Evolutionary conservation across 1,140 invertebrate species (phyloP), one percentile per base, ranked within the genome.

Genomic region (Tetragnatha versicolor): DNA sequence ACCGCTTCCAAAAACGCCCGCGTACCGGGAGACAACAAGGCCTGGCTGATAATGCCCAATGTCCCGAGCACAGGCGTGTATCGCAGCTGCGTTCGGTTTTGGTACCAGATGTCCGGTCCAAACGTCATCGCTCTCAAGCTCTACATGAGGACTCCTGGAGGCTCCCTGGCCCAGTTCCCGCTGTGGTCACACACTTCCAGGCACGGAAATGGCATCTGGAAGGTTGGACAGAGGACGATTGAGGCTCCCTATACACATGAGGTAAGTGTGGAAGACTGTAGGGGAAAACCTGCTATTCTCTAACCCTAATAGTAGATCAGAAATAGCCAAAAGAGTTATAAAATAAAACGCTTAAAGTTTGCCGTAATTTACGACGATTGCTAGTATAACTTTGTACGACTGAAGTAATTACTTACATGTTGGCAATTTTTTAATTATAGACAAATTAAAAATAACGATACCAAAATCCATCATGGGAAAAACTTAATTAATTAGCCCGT

Each of bases 31-130:
- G 63, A 73, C 9, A 81, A 81, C 27, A 65, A 58, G 27, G 80
- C 80, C n/a, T 69, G 37, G 9, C 14, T 81, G 14, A 68, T 79
- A 17, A 73, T 73, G 29, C 80, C 68, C 2, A 47, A 79, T 27
- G 51, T 81, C 3, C 80, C 80, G 2, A 35, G 49, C 12, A 53
- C 65, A 3, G 80, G 63, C 31, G n/a, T 20, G 4, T 27, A 6
- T 3, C 33, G 55, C 20, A 55, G 39, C 22, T 79, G 81, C 14
- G 42, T 83, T n/a, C 75, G 61, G 14, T 82, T 82, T 35, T 82
- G 81, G 81, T 83, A 83, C 47, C 80, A 83, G 37, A 80, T 83
- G 66, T 17, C 33, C 27, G 82, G 82, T n/a, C 10, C 63, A 10
- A 66, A 82, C 27, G 70, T 82, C 17, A 65, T 76, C 10, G n/a